Percentiles rank a stretch among this genome's conserved stretches.
phyloP scores from a whole-genome alignment of 2,113 vertebrate species.

The Tringa solitaria region DNA sequence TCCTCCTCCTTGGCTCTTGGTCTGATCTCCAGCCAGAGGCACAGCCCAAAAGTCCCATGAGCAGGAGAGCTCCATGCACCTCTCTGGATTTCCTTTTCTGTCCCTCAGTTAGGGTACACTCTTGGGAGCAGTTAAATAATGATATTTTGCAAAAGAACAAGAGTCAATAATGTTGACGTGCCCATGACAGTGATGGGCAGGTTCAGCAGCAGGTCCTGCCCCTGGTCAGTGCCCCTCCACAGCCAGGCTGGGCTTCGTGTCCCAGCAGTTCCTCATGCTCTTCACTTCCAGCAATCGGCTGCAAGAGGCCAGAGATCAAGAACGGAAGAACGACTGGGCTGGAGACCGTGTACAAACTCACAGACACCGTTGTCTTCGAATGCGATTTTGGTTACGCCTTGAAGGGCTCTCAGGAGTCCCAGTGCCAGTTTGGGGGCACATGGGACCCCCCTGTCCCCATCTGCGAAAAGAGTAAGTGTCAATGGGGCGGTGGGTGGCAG shows the following conservation, averaged over 20 bases:
- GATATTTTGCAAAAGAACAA: neutral
- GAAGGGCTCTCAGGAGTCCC: constrained; percentile 47
- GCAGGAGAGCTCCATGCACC: neutral
- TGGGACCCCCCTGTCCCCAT: constrained; percentile 49
- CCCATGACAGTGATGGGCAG: neutral
- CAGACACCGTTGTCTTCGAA: neutral
- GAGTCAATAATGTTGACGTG: neutral
- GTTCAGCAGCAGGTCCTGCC: neutral
- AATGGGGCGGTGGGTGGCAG: neutral
- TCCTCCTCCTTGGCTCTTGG: neutral
- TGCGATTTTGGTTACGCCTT: neutral
- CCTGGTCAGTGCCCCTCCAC: neutral
- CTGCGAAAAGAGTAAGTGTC: constrained; percentile 49
- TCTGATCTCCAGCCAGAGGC: neutral
- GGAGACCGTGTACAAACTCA: neutral
- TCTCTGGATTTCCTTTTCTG: neutral
- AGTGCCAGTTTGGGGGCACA: constrained; percentile 20
- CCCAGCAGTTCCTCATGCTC: neutral
- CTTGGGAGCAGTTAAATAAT: neutral
- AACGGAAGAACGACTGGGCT: neutral
- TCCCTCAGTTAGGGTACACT: neutral
- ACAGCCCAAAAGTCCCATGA: neutral
- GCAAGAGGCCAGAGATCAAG: neutral
- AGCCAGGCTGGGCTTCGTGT: neutral
- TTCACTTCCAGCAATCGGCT: constrained; percentile 1